Evolutionary conservation across 2,113 vertebrate species (phyloP).

Genomic region (Astur gentilis): DNA sequence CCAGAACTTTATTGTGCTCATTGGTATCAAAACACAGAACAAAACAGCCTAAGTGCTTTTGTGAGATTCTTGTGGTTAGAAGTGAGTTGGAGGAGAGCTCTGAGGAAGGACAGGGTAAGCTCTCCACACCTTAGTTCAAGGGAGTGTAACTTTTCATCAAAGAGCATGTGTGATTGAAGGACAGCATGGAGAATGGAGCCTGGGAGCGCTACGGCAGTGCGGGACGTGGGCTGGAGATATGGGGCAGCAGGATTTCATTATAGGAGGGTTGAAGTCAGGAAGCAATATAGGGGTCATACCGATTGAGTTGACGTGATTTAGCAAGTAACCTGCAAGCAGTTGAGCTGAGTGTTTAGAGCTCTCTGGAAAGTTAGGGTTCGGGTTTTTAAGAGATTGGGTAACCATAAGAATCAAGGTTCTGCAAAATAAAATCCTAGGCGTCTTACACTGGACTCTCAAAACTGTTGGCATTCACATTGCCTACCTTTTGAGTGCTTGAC

Average conservation of each 20-base stretch:
- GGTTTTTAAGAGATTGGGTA: neutral
- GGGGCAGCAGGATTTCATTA: neutral
- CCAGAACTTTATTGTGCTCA: neutral
- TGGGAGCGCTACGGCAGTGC: accelerated
- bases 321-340: neutral
- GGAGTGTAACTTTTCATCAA: neutral
- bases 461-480: neutral
- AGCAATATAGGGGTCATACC: neutral
- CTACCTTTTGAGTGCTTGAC: neutral
- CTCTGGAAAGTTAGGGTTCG: neutral
- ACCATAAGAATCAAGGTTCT: neutral
- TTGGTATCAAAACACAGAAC: neutral
- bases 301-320: neutral
- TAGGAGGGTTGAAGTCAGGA: neutral
- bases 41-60: neutral
- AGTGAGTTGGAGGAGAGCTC: neutral
- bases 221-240: neutral
- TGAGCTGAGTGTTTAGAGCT: neutral
- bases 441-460: neutral
- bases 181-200: neutral
- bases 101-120: neutral
- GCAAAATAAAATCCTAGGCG: neutral
- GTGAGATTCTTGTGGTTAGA: neutral
- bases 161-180: neutral
- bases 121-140: neutral